Evolutionary conservation across 2,888 invertebrate genomes (phyloP).

Genomic region (Mesopsocus fuscifrons): DNA sequence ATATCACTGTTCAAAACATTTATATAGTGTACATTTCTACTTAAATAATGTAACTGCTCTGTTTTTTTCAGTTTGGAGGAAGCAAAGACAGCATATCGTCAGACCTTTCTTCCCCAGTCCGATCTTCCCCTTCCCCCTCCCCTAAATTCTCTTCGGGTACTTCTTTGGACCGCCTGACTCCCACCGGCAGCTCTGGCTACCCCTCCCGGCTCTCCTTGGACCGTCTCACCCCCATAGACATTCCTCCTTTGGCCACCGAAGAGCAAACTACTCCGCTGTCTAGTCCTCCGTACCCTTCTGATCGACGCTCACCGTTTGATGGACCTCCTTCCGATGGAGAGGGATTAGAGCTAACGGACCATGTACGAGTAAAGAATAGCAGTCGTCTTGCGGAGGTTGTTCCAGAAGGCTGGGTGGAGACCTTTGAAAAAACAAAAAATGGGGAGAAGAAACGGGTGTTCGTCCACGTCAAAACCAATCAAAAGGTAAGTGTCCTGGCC

Average conservation of each 20-base stretch:
- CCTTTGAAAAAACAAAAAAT: neutral
- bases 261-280: neutral
- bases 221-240: neutral
- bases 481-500: neutral
- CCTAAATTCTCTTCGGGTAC: neutral
- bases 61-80: no score
- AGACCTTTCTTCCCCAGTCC: neutral
- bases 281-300: neutral
- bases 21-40: no score
- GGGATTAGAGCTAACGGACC: conserved; percentile 1
- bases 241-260: neutral
- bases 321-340: conserved; percentile 4
- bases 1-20: no score
- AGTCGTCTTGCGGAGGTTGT: neutral
- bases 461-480: neutral
- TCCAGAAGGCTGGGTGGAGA: neutral
- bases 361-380: neutral
- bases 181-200: neutral
- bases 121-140: neutral
- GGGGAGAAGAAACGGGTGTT: neutral
- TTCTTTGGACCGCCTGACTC: neutral
- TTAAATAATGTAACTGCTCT: no score
- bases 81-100: neutral
- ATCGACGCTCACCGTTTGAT: neutral
- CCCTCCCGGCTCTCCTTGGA: neutral